Percentiles rank a stretch among this genome's conserved stretches.
These are phyloP conservation scores for Nyctereutes procyonoides DNA, from an alignment of 2,113 vertebrate species.

Conservation along the genomic window DNA sequence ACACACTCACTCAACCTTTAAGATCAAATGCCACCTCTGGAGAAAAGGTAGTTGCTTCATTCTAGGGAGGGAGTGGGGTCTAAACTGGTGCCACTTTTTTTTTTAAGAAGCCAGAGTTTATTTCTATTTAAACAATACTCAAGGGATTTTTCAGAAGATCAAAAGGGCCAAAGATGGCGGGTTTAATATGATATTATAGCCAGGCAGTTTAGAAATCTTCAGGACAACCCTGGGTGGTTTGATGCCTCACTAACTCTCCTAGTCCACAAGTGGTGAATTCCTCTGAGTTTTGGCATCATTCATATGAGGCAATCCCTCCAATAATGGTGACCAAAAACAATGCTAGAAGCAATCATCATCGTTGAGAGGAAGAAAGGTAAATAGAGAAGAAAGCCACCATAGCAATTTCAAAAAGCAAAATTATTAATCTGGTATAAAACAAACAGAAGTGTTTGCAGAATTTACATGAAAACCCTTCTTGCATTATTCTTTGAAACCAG, in stretches of 20 bases:
- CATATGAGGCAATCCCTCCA: neutral
- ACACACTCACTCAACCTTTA: neutral
- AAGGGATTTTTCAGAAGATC: constrained; percentile 14
- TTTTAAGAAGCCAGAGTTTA: neutral
- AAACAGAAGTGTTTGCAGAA: neutral
- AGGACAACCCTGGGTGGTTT: neutral
- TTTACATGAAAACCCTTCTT: neutral
- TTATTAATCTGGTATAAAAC: neutral
- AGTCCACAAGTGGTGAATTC: neutral
- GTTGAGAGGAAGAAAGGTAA: neutral
- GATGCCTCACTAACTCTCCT: neutral
- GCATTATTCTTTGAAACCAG: neutral
- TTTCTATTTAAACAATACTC: constrained; percentile 45
- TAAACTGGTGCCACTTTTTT: neutral
- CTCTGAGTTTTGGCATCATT: neutral
- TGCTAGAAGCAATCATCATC: neutral
- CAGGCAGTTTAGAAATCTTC: neutral
- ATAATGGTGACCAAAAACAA: neutral
- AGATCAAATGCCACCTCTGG: constrained; percentile 3
- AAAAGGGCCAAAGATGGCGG: neutral
- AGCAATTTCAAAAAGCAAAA: constrained; percentile 20
- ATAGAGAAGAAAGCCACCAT: neutral
- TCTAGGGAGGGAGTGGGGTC: neutral
- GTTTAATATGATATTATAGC: neutral
- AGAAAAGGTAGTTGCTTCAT: constrained; percentile 30